A percentile compares a stretch with the other conserved stretches of the same genome.
These are phyloP conservation scores for Argentina silus DNA, from an alignment of 2,797 vertebrate species.

Conservation along the genomic window DNA sequence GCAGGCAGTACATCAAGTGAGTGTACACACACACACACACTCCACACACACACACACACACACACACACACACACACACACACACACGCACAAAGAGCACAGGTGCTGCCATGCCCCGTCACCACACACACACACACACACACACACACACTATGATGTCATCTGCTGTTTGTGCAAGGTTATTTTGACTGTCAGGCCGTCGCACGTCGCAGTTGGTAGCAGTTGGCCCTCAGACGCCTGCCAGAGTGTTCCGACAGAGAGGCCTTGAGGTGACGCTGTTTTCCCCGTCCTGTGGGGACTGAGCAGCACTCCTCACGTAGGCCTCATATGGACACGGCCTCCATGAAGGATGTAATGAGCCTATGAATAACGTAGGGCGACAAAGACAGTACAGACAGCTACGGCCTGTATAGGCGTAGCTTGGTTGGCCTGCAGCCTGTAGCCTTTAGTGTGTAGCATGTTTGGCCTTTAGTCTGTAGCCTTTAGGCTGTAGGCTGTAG, in stretches of 20 bases:
- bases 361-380: neutral
- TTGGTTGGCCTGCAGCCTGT: too few species aligned
- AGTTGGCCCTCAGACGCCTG: neutral
- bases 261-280: neutral
- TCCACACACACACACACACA: too few species aligned
- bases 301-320: neutral
- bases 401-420: too few species aligned
- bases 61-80: neutral
- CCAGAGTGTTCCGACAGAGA: neutral
- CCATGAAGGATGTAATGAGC: too few species aligned
- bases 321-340: neutral
- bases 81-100: too few species aligned
- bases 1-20: too few species aligned
- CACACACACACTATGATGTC: neutral
- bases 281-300: neutral
- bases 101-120: too few species aligned
- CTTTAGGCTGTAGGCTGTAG: too few species aligned
- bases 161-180: neutral
- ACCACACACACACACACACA: neutral
- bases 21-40: neutral
- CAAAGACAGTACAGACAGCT: neutral
- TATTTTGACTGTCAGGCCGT: slow-evolving; percentile 3
- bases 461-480: too few species aligned
- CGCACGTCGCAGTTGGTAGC: neutral
- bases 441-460: too few species aligned